Conservation (phyloP, 2,113 vertebrate species). For the Sula dactylatra region DNA sequence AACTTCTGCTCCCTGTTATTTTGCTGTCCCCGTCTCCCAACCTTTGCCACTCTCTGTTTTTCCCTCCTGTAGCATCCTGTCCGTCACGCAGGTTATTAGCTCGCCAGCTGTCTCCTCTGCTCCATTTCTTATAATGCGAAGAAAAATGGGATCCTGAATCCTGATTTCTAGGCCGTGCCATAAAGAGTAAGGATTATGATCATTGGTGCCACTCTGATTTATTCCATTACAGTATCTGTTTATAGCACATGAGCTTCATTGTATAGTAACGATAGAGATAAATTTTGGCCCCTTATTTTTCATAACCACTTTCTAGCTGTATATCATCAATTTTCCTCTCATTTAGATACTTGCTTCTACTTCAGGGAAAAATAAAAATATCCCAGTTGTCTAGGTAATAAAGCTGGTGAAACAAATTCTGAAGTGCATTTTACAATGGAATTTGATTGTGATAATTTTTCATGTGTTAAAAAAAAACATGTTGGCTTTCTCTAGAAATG, state of each 20-base stretch:
- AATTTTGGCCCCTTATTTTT: slow-evolving; percentile 18
- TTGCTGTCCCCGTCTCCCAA: neutral
- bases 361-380: neutral
- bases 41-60: neutral
- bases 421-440: slow-evolving; percentile 4
- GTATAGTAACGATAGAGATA: neutral
- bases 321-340: slow-evolving; percentile 2
- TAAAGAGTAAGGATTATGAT: neutral
- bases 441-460: slow-evolving; percentile 47
- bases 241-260: neutral
- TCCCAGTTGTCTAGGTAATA: slow-evolving; percentile 8
- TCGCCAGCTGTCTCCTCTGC: neutral
- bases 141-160: neutral
- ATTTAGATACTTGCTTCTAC: neutral
- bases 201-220: neutral
- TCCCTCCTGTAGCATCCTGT: neutral
- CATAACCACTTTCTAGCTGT: neutral
- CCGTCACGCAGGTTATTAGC: neutral
- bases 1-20: neutral
- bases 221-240: neutral
- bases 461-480: neutral
- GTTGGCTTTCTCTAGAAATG: neutral
- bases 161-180: neutral
- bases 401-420: neutral
- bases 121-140: neutral